Conservation (phyloP, 1,140 invertebrate species). For the Heliconius himera region DNA sequence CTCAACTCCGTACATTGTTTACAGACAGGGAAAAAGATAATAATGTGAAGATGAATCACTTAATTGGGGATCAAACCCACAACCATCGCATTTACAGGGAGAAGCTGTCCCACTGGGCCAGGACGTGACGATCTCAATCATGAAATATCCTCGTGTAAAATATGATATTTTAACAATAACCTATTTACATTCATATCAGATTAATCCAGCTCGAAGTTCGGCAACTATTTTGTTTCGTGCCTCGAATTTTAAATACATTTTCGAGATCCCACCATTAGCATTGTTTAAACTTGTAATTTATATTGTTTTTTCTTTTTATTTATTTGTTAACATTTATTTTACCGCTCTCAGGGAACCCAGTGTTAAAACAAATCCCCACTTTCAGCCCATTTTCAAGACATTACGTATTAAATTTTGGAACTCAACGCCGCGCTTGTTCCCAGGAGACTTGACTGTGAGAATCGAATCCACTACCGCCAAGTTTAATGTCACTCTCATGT, state of each 20-base stretch:
- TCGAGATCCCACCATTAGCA: not conserved
- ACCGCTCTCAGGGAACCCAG: too few species aligned
- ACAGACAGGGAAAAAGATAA: not conserved
- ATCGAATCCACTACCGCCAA: too few species aligned
- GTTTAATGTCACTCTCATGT: too few species aligned
- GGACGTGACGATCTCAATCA: not conserved
- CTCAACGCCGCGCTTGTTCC: too few species aligned
- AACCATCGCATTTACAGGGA: not conserved
- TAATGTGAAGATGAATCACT: not conserved
- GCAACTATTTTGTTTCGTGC: not conserved
- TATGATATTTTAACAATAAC: conserved; percentile 7
- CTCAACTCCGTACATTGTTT: not conserved
- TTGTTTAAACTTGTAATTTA: not conserved
- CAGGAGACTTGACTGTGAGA: too few species aligned
- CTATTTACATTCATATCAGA: not conserved
- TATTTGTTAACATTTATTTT: not conserved
- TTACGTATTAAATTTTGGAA: too few species aligned
- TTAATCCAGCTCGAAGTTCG: not conserved
- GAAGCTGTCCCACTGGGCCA: not conserved
- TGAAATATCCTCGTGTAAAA: not conserved
- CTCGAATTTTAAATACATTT: conserved; percentile 10
- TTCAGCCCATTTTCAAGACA: too few species aligned
- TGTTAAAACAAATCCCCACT: too few species aligned
- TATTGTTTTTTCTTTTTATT: not conserved
- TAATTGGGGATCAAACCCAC: not conserved